Evolutionary conservation across 1,140 invertebrate genomes (phyloP), one percentile per base, ranked within the genome.

Genomic region (Brachionus rotundiformis): DNA sequence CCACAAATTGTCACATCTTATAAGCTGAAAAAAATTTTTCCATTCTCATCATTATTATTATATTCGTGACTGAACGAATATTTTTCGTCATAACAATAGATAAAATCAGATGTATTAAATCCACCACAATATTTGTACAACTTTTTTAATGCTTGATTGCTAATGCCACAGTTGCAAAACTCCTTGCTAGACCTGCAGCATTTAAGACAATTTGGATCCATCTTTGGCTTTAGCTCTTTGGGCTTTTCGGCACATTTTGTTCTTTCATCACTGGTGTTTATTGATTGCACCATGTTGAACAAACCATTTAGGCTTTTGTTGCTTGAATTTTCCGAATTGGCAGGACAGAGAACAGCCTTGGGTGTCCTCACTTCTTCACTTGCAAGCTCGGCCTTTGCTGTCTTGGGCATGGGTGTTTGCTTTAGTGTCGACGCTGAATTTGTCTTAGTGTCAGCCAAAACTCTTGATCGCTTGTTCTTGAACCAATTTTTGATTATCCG

Each of bases 401-500:
- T 16, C 4, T 19, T 54, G 16, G 8, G n/a, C 4, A 25, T 8
- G 4, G 5, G 16, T 1, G 23, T 54, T 19, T 29, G 13, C 36
- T 36, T 36, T 13, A n/a, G 31, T 8, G 63, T 11, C 6, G 11
- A 36, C n/a, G 5, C 27, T 44, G 36, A 25, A 73, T 44, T 73
- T 73, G 39, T 44, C 36, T 73, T 73, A 2, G 36, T 4, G 11
- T 73, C 68, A 27, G 68, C 68, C 19, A 73, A 16, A 39, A 73
- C 68, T 8, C 68, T 6, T 4, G 68, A 73, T 13, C 68, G 68
- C 41, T 73, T 73, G 41, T 73, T 73, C 36, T 73, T 73, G 36
- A 73, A 73, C 68, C 68, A 73, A 29, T 73, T 73, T 47, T 73
- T 73, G 7, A 73, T 73, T 44, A 73, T 73, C 11, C 68, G 3